A percentile compares a stretch with the other conserved stretches of the same genome.
phyloP scores from a whole-genome alignment of 2,113 vertebrate species.

The Tor tambroides region DNA sequence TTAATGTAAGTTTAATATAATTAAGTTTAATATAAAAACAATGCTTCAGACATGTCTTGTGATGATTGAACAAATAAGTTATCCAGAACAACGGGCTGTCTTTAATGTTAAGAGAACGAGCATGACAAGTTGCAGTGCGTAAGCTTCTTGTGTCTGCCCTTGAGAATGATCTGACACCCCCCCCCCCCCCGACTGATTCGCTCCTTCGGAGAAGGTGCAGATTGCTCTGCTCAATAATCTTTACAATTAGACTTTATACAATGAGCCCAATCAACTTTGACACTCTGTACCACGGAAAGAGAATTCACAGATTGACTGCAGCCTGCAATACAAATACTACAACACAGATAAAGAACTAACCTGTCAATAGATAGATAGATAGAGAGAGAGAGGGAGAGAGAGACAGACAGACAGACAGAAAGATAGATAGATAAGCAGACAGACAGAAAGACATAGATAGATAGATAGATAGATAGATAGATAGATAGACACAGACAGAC shows the following conservation, averaged over 20 bases:
- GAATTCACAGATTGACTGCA: conserved; percentile 38
- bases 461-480: no score
- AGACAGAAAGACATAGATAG: no score
- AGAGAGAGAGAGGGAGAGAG: no score
- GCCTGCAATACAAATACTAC: neutral
- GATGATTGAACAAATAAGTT: neutral
- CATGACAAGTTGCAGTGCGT: neutral
- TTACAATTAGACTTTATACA: conserved; percentile 58
- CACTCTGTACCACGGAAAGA: conserved; percentile 31
- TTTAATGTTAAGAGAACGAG: no score
- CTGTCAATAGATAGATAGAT: no score
- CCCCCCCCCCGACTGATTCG: conserved; percentile 34
- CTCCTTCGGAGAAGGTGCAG: conserved; percentile 57
- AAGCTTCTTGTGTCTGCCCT: conserved; percentile 17
- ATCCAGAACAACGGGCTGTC: neutral
- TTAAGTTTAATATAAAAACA: neutral
- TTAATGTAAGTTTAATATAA: neutral
- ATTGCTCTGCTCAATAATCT: conserved; percentile 50
- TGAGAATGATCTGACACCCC: conserved; percentile 36
- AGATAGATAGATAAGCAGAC: no score
- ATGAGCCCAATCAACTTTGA: conserved; percentile 59
- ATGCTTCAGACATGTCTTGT: neutral
- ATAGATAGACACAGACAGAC: no score
- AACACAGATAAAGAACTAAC: neutral
- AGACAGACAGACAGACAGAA: no score